Conservation (phyloP, 1,140 invertebrate genomes). For the Caenorhabditis brenneri region DNA sequence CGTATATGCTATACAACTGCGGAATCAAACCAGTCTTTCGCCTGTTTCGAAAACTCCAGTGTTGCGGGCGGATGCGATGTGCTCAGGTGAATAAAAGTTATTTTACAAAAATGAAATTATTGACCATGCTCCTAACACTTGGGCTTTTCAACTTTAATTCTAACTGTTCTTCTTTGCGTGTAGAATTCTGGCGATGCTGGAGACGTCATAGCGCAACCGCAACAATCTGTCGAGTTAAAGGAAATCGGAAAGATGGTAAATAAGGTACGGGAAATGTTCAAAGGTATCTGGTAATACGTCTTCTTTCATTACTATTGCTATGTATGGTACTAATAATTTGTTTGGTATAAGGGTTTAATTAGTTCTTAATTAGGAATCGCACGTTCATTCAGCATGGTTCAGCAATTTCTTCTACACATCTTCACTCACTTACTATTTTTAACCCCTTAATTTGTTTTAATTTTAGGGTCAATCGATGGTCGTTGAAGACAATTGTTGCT, state of each 20-base stretch:
- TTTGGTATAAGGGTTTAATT: neutral
- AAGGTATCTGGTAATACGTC: neutral
- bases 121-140: neutral
- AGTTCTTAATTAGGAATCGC: neutral
- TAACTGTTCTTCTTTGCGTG: neutral
- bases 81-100: constrained; percentile 44
- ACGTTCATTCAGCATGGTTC: neutral
- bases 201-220: neutral
- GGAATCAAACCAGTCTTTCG: constrained; percentile 53
- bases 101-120: neutral
- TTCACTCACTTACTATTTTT: neutral
- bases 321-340: neutral
- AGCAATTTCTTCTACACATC: neutral
- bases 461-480: constrained; percentile 76
- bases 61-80: constrained; percentile 53
- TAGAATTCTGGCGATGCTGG: neutral
- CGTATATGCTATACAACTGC: constrained; percentile 75
- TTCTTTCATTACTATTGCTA: neutral
- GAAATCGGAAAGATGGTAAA: constrained; percentile 44
- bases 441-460: neutral
- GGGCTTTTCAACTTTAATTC: neutral
- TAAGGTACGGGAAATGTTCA: constrained; percentile 24
- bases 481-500: constrained; percentile 85
- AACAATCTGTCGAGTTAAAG: constrained; percentile 38
- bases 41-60: constrained; percentile 54